A percentile compares a stretch with the other conserved stretches of the same genome.
These are phyloP conservation scores for Protonibea diacanthus DNA, from an alignment of 2,797 vertebrate genomes.

Conservation along the genomic window DNA sequence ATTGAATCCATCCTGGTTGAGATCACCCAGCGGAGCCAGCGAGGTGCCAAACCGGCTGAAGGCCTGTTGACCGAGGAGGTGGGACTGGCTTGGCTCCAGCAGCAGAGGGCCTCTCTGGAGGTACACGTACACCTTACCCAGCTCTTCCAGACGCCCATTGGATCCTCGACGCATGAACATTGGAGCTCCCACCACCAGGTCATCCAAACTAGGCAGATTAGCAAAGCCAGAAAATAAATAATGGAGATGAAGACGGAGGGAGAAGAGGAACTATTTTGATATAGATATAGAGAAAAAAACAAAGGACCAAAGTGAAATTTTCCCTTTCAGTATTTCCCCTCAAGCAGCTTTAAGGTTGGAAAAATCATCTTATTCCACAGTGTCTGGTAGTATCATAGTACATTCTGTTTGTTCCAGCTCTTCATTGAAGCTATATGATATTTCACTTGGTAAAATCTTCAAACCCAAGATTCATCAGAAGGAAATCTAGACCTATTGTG, in stretches of 20 bases:
- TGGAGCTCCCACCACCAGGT: constrained; percentile 92
- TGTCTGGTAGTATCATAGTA: too few relatives aligned
- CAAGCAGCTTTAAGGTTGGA: neutral
- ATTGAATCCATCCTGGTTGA: constrained; percentile 94
- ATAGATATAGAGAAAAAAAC: neutral
- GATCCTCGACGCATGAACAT: constrained; percentile 90
- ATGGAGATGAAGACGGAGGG: neutral
- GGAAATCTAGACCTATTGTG: neutral
- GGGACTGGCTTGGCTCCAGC: constrained; percentile 72
- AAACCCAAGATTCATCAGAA: neutral
- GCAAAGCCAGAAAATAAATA: neutral
- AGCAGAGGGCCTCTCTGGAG: constrained; percentile 86
- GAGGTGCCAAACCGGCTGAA: constrained; percentile 92
- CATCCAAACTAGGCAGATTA: constrained; percentile 84
- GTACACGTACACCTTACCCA: constrained; percentile 92
- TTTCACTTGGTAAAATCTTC: neutral
- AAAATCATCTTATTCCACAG: neutral
- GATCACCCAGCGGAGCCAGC: constrained; percentile 90
- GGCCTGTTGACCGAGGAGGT: constrained; percentile 87
- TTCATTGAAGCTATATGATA: neutral
- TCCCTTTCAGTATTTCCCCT: neutral
- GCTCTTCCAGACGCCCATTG: constrained; percentile 89
- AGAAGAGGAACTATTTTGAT: neutral
- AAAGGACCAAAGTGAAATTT: neutral
- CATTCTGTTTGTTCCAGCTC: neutral